A percentile compares a stretch with the other conserved stretches of the same genome.
Evolutionary conservation across 2,113 vertebrate species (phyloP).

Genomic region (Phainopepla nitens): DNA sequence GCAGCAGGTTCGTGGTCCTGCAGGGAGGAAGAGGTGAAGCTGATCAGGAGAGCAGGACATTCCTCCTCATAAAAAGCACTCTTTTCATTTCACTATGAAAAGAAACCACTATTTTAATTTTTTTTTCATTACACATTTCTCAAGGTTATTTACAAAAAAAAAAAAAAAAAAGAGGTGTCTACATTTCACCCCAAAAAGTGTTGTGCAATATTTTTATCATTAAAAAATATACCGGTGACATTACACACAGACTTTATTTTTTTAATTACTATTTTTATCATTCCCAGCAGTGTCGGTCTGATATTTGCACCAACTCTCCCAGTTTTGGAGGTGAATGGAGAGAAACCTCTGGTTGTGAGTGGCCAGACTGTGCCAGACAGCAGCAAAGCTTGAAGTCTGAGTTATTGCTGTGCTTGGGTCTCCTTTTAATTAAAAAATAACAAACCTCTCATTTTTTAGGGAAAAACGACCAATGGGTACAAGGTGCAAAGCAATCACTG

Average conservation of each 20-base stretch:
- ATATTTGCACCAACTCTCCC: background rate
- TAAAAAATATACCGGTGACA: background rate
- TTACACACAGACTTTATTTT: background rate
- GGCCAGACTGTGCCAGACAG: background rate
- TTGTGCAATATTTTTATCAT: background rate
- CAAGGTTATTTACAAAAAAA: background rate
- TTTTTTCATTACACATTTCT: background rate
- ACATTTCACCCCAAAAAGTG: background rate
- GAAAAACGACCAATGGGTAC: background rate
- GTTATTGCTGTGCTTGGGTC: background rate
- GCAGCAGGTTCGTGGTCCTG: background rate
- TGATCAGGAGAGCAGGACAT: background rate
- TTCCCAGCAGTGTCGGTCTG: background rate
- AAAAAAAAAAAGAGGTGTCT: background rate
- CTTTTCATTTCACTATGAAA: background rate
- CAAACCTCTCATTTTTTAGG: background rate
- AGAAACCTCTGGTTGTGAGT: background rate
- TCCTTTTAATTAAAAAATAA: background rate
- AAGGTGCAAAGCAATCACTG: background rate
- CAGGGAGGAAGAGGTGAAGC: background rate
- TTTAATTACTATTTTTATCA: background rate
- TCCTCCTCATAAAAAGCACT: background rate
- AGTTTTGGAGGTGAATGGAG: background rate
- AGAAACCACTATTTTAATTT: background rate
- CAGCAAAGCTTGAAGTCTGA: background rate